Evolutionary conservation across 2,888 invertebrate genomes (phyloP).

Genomic region (Polia nebulosa): DNA sequence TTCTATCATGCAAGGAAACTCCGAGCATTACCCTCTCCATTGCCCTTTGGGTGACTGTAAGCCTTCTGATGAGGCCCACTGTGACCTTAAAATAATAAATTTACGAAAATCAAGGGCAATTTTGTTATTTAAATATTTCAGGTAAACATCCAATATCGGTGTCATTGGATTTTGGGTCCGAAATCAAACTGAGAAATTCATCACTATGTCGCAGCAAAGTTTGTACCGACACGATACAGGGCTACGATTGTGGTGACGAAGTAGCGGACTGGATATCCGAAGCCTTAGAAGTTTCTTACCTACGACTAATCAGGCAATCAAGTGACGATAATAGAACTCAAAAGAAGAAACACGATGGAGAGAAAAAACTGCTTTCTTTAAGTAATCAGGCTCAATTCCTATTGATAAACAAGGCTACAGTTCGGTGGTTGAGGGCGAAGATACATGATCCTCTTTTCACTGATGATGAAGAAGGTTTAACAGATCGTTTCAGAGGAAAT

Average conservation of each 20-base stretch:
- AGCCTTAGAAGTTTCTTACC: constrained; percentile 92
- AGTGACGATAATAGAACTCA: constrained; percentile 77
- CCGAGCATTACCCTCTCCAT: too few relatives aligned
- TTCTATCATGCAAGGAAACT: too few relatives aligned
- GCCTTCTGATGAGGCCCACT: too few relatives aligned
- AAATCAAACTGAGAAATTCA: constrained; percentile 73
- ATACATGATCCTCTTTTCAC: constrained; percentile 89
- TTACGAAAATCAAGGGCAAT: background rate
- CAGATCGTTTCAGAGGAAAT: constrained; percentile 97
- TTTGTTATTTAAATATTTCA: constrained; percentile 72
- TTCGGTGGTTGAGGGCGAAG: constrained; percentile 93
- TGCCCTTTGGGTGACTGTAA: too few relatives aligned
- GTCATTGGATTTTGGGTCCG: constrained; percentile 83
- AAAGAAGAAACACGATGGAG: constrained; percentile 77
- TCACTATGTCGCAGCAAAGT: constrained; percentile 95
- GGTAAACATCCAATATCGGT: constrained; percentile 89
- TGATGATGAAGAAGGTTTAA: constrained; percentile 91
- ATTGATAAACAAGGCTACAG: constrained; percentile 95
- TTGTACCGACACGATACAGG: constrained; percentile 95
- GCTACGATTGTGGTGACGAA: constrained; percentile 96
- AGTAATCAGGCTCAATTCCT: constrained; percentile 97
- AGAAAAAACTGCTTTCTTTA: constrained; percentile 89
- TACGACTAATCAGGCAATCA: constrained; percentile 93
- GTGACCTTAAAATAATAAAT: too few relatives aligned
- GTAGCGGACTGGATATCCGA: constrained; percentile 95